Percentiles rank a stretch among this genome's conserved stretches.
Evolutionary conservation across 2,797 vertebrate species (phyloP).

Genomic region (Tiaroga cobitis): DNA sequence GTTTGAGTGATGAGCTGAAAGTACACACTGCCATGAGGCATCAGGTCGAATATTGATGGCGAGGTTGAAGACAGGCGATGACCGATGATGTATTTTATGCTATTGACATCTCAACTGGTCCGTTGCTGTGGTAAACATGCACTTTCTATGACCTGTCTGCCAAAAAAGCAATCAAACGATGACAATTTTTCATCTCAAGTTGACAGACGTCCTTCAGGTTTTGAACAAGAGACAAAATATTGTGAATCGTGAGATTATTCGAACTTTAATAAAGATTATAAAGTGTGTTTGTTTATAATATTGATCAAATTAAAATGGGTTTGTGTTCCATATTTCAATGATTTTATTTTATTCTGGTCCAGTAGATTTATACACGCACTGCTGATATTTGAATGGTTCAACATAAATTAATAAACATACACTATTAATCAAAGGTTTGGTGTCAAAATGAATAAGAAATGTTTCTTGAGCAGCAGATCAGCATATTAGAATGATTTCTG

Average conservation of each 20-base stretch:
- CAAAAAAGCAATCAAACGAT: background rate
- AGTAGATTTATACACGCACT: background rate
- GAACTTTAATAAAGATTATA: background rate
- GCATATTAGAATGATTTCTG: background rate
- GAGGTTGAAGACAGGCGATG: conserved; percentile 12
- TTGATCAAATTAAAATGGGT: background rate
- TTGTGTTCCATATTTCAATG: background rate
- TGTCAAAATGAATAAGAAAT: background rate
- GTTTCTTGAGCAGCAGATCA: background rate
- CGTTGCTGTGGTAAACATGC: background rate
- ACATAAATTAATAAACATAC: background rate
- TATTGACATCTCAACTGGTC: conserved; percentile 35
- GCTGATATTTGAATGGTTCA: background rate
- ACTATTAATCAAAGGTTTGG: background rate
- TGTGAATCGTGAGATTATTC: background rate
- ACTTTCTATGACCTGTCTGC: background rate
- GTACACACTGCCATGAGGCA: conserved; percentile 39
- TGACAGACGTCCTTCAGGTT: background rate
- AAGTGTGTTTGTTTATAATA: background rate
- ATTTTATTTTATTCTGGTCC: background rate
- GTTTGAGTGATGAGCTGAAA: conserved; percentile 54
- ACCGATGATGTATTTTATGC: conserved; percentile 21
- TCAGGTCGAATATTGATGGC: conserved; percentile 24
- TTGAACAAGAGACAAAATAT: background rate
- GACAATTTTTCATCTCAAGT: background rate